A percentile compares a stretch with the other conserved stretches of the same genome.
phyloP scores from a whole-genome alignment of 1,140 invertebrate species.

The Forficula auricularia region DNA sequence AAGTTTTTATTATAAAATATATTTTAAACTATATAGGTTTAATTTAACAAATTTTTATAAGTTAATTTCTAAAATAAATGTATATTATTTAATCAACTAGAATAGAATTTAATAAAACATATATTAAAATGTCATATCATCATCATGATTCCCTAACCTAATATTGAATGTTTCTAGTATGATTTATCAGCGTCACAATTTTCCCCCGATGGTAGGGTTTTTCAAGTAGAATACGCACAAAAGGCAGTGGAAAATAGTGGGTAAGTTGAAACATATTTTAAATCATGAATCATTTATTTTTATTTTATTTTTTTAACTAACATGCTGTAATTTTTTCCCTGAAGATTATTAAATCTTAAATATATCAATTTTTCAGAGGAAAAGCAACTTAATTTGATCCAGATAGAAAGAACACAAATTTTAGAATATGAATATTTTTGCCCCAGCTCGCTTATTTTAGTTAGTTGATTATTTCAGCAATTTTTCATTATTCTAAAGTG shows the following conservation, averaged over 20 bases:
- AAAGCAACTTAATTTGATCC: too few species aligned
- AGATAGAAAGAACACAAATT: too few species aligned
- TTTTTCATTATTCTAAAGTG: too few species aligned
- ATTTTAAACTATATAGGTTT: slow-evolving; percentile 15
- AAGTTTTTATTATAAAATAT: slow-evolving; percentile 17
- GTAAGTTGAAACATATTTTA: slow-evolving; percentile 28
- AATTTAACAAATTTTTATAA: slow-evolving; percentile 8
- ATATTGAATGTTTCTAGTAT: slow-evolving; percentile 48
- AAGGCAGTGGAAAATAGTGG: slow-evolving; percentile 99
- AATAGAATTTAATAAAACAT: not conserved
- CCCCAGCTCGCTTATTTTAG: too few species aligned
- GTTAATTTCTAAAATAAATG: slow-evolving; percentile 1
- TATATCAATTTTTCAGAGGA: too few species aligned
- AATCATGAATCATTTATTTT: too few species aligned
- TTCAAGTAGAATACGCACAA: slow-evolving; percentile 98
- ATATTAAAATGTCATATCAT: not conserved
- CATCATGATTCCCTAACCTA: slow-evolving; percentile 4
- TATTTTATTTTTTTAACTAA: too few species aligned
- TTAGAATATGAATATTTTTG: too few species aligned
- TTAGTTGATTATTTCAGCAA: too few species aligned
- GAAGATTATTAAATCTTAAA: too few species aligned
- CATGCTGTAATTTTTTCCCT: too few species aligned
- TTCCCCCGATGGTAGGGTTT: slow-evolving; percentile 95
- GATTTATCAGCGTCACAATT: slow-evolving; percentile 99
- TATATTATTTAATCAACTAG: slow-evolving; percentile 9